phyloP scores from a whole-genome alignment of 2,888 invertebrate species.

The Hesperia comma region DNA sequence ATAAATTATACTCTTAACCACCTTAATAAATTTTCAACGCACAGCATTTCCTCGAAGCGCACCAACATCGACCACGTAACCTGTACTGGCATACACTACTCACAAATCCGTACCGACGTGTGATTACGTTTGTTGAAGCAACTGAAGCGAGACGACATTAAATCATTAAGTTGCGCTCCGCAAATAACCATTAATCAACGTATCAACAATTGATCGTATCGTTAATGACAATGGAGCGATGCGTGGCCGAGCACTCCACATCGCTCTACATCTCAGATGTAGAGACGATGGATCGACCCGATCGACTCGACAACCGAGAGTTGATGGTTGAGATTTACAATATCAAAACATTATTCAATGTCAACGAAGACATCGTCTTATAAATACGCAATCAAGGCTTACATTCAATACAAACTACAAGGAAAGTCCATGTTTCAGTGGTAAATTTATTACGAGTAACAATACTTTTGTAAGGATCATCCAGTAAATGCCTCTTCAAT shows the following conservation, averaged over 20 bases:
- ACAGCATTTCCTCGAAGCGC: not conserved
- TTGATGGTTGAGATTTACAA: constrained; percentile 6
- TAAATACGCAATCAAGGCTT: not conserved
- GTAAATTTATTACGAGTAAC: not conserved
- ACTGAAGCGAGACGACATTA: constrained; percentile 34
- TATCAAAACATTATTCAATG: constrained; percentile 13
- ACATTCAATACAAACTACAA: not conserved
- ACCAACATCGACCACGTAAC: not conserved
- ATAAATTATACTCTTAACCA: no score
- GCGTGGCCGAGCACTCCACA: constrained; percentile 23
- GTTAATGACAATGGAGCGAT: constrained; percentile 28
- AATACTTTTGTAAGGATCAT: not conserved
- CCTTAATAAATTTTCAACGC: no score
- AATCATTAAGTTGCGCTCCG: constrained; percentile 38
- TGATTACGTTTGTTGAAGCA: constrained; percentile 22
- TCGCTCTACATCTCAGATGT: constrained; percentile 26
- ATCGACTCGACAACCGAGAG: constrained; percentile 16
- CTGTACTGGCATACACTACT: not conserved
- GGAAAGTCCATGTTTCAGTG: not conserved
- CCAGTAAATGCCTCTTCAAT: no score
- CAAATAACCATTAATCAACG: constrained; percentile 39
- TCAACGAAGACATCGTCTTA: not conserved
- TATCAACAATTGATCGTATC: constrained; percentile 35
- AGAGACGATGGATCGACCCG: constrained; percentile 24
- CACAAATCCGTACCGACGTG: constrained; percentile 8